Percentiles rank a stretch among this genome's conserved stretches.
phyloP scores from a whole-genome alignment of 2,113 vertebrate species.

The Dasyurus viverrinus region DNA sequence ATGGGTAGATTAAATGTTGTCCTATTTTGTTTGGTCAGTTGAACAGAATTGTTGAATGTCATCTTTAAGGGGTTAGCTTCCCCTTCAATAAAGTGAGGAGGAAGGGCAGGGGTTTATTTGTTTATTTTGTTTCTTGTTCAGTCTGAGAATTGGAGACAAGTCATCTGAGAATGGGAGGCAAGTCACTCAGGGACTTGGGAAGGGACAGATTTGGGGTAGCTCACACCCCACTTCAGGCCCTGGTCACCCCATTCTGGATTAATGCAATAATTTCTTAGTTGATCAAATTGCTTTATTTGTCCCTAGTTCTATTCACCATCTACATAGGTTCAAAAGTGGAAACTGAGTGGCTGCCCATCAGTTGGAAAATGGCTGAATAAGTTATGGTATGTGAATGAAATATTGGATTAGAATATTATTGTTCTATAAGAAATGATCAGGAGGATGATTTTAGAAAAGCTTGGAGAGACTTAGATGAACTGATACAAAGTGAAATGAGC shows the following conservation, averaged over 20 bases:
- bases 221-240: not conserved
- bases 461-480: too few relatives aligned
- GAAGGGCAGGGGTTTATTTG: too few relatives aligned
- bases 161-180: not conserved
- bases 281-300: not conserved
- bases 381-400: too few relatives aligned
- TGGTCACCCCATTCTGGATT: not conserved
- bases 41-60: not conserved
- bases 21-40: not conserved
- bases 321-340: not conserved
- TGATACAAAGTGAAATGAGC: too few relatives aligned
- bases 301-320: not conserved
- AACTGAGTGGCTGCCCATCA: too few relatives aligned
- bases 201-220: not conserved
- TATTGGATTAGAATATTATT: too few relatives aligned
- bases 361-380: too few relatives aligned
- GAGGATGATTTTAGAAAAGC: too few relatives aligned
- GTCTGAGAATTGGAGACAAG: not conserved
- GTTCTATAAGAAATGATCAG: too few relatives aligned
- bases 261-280: not conserved
- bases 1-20: not conserved
- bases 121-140: not conserved
- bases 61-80: not conserved
- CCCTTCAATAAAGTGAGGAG: not conserved
- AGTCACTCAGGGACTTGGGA: not conserved